Percentiles rank a stretch among this genome's conserved stretches.
Evolutionary conservation across 2,888 invertebrate genomes (phyloP).

Genomic region (Spodoptera exigua): DNA sequence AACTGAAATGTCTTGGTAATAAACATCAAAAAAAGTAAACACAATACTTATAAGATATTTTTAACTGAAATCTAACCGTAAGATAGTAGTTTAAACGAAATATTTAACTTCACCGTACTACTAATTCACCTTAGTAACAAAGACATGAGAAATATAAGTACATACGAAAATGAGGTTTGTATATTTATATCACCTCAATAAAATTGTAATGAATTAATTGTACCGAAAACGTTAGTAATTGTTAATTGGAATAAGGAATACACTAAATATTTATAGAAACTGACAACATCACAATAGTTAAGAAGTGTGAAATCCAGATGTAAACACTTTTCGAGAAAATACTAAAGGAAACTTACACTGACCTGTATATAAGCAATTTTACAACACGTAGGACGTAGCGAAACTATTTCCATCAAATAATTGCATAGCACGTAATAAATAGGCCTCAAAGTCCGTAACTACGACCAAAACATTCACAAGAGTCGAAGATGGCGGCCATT

Average conservation of each 20-base stretch:
- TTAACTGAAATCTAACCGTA: constrained; percentile 50
- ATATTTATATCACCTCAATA: constrained; percentile 72
- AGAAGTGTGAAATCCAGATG: constrained; percentile 91
- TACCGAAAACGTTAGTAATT: constrained; percentile 45
- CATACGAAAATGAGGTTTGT: constrained; percentile 84
- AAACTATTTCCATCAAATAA: constrained; percentile 83
- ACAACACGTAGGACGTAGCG: constrained; percentile 79
- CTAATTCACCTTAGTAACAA: constrained; percentile 80
- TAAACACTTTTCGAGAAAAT: constrained; percentile 91
- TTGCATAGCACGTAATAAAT: constrained; percentile 84
- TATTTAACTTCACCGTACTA: constrained; percentile 51
- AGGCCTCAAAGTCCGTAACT: constrained; percentile 86
- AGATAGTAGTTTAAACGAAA: constrained; percentile 47
- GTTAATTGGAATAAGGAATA: constrained; percentile 53
- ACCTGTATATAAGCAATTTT: constrained; percentile 78
- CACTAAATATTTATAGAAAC: constrained; percentile 74
- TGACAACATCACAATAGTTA: constrained; percentile 90
- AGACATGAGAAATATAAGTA: constrained; percentile 78
- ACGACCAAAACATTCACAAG: constrained; percentile 94
- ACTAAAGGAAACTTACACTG: constrained; percentile 74
- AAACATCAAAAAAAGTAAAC: constrained; percentile 89
- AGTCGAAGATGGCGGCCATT: constrained; percentile 96
- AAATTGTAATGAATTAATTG: constrained; percentile 65
- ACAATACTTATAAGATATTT: constrained; percentile 73
- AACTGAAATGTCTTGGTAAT: constrained; percentile 84